phyloP scores from a whole-genome alignment of 37 sponge, comb jelly and placozoan species.

The Mnemiopsis leidyi region DNA sequence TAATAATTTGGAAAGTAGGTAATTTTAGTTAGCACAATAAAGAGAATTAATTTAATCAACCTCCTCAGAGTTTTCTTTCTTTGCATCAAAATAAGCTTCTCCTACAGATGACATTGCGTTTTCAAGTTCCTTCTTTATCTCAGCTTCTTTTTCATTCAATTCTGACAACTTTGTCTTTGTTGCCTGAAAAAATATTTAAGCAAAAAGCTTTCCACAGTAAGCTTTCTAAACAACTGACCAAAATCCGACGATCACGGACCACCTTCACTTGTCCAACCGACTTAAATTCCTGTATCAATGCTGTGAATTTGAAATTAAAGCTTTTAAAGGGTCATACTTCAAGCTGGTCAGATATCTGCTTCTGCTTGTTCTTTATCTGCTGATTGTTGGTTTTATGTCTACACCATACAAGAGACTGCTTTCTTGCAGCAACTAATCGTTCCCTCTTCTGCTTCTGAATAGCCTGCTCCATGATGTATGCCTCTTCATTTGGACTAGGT shows the following conservation, averaged over 20 bases:
- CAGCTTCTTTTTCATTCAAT: conserved; percentile 14
- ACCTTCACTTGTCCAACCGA: neutral
- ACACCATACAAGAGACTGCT: conserved; percentile 2
- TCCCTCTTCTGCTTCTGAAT: neutral
- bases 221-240: too few relatives aligned
- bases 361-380: neutral
- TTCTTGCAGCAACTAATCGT: conserved; percentile 42
- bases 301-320: too few relatives aligned
- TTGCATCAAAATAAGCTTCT: neutral
- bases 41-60: neutral
- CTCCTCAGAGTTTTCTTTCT: neutral
- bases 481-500: conserved; percentile 59
- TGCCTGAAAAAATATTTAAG: too few relatives aligned
- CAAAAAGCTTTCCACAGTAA: too few relatives aligned
- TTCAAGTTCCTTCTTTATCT: neutral
- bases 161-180: conserved; percentile 24
- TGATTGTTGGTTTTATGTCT: neutral
- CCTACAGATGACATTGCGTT: conserved; percentile 14
- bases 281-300: neutral
- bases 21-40: too few relatives aligned
- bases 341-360: neutral
- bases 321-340: too few relatives aligned
- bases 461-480: neutral
- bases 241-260: too few relatives aligned
- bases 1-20: too few relatives aligned